Evolutionary conservation across 2,888 invertebrate genomes (phyloP), one percentile per base, ranked within the genome.

Genomic region (Eristalis arbustorum): DNA sequence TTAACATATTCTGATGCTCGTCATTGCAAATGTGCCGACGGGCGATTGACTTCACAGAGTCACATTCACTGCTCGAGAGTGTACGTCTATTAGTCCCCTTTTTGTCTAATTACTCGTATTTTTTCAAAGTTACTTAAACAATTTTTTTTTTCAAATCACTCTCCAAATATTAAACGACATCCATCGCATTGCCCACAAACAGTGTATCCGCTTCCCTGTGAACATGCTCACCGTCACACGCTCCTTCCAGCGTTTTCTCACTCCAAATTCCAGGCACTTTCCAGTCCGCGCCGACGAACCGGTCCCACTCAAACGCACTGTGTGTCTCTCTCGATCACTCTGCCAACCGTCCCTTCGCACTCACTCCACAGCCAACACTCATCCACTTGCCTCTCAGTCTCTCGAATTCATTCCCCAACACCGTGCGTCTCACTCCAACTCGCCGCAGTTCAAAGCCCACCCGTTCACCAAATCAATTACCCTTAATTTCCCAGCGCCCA

Each of bases 391-490:
- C 49, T 18, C 2, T 25, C 0, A 25, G 14, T 23, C 25, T 3
- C 59, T 23, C 25, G 25, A 11, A 25, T 25, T 59, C 23, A 14
- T 18, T 49, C 10, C 1, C 59, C 2, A 14, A 25, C 57, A 23
- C 13, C 14, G 11, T 23, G 31, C 42, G 6, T 76, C 72, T 72
- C 28, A 34, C 28, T 61, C n/a, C 34, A 40, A 40, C 79, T 61
- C 34, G 64, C 61, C 18, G 18, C 59, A 59, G 3, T 5, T 28
- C 4, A 68, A 62, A 64, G 66, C 56, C 42, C 76, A 78, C 76
- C 66, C 67, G 37, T 59, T 61, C 37, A n/a, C 56, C 69, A 82
- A 87, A 87, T 87, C 87, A 87, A 87, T 87, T 87, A 87, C 63
- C 75, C 72, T 72, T 75, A 83, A 87, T 87, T 87, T 72, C 18